Evolutionary conservation across 2,797 vertebrate species (phyloP).

Genomic region (Phaenicophaeus curvirostris): DNA sequence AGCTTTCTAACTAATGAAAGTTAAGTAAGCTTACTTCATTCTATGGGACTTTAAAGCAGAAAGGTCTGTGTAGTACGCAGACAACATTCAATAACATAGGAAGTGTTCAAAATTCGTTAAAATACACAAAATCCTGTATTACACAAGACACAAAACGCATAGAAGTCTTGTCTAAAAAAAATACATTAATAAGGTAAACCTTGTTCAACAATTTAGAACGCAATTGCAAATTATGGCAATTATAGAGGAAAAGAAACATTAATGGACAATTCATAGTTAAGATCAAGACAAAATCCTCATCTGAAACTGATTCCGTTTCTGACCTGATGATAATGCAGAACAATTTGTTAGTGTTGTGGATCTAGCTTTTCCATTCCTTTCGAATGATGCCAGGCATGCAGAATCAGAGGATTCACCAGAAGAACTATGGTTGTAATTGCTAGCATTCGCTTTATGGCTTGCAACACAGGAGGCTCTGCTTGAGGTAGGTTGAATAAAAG

Average conservation of each 20-base stretch:
- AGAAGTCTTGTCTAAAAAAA: not conserved
- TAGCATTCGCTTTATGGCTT: constrained; percentile 72
- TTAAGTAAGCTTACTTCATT: not conserved
- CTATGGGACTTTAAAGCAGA: not conserved
- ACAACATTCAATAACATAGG: not conserved
- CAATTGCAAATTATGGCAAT: not conserved
- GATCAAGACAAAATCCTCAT: not conserved
- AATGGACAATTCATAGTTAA: not conserved
- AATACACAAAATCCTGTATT: not conserved
- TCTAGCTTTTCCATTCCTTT: constrained; percentile 75
- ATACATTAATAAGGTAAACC: accelerated
- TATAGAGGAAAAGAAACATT: not conserved
- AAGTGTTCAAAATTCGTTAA: not conserved
- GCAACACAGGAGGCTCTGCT: constrained; percentile 80
- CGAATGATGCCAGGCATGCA: constrained; percentile 71
- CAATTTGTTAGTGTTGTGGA: constrained; percentile 52
- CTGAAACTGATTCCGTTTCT: not conserved
- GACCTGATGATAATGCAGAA: constrained; percentile 81
- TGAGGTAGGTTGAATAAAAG: constrained; percentile 84
- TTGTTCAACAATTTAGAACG: not conserved
- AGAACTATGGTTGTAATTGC: constrained; percentile 69
- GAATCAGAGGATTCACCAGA: constrained; percentile 83
- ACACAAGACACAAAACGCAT: not conserved
- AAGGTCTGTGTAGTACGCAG: not conserved
- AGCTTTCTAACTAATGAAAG: not conserved